Percentiles rank a stretch among this genome's conserved stretches.
These are phyloP conservation scores for Nesidiocoris tenuis DNA, from an alignment of 2,888 invertebrate species.

Conservation along the genomic window DNA sequence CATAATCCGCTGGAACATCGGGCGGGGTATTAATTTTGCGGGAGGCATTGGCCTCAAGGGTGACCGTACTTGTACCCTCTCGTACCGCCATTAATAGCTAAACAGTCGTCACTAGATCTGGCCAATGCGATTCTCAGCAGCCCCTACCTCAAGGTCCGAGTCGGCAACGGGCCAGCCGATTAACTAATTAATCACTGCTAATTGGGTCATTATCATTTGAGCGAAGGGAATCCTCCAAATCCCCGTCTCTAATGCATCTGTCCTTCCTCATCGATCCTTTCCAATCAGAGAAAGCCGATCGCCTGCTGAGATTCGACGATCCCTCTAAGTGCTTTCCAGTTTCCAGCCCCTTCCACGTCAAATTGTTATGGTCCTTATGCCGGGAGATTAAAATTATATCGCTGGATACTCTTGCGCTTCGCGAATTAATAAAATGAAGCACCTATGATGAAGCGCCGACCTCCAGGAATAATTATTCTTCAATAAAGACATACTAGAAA, in stretches of 20 bases:
- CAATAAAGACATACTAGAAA: too few relatives aligned
- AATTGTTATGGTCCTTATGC: too few relatives aligned
- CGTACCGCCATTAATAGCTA: not conserved
- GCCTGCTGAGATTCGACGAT: not conserved
- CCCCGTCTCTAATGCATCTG: slow-evolving; percentile 17
- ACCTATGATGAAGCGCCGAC: too few relatives aligned
- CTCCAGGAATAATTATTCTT: too few relatives aligned
- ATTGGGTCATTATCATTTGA: slow-evolving; percentile 28
- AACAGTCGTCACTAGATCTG: not conserved
- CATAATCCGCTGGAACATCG: not conserved
- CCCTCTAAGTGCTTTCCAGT: not conserved
- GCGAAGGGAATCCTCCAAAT: slow-evolving; percentile 8
- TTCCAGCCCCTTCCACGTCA: not conserved
- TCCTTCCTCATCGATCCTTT: slow-evolving; percentile 22
- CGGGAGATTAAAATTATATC: too few relatives aligned
- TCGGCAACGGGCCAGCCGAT: not conserved
- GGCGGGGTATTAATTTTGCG: not conserved
- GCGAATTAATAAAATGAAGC: too few relatives aligned
- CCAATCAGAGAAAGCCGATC: slow-evolving; percentile 11
- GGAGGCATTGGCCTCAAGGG: not conserved
- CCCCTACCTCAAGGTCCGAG: not conserved
- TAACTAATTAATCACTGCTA: slow-evolving; percentile 27
- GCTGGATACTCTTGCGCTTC: too few relatives aligned
- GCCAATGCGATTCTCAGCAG: not conserved
- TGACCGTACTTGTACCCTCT: not conserved